A percentile compares a stretch with the other conserved stretches of the same genome.
These are phyloP conservation scores for Mimumesa dahlbomi DNA, from an alignment of 2,888 invertebrate species.

Conservation along the genomic window DNA sequence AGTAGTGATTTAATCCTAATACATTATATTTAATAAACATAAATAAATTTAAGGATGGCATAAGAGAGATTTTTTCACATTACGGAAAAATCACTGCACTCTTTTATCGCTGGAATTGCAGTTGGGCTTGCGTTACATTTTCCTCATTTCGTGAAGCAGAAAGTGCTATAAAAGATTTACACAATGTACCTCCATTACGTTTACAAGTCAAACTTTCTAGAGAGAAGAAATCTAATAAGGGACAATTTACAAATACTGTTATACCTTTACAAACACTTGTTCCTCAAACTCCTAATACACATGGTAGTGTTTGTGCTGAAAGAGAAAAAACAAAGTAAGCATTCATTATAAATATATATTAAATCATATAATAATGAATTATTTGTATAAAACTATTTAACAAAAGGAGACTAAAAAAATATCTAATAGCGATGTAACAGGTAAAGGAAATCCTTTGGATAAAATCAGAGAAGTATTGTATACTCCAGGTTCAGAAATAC, in stretches of 20 bases:
- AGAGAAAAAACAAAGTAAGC: slow-evolving; percentile 27
- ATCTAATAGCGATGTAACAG: slow-evolving; percentile 15
- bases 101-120: slow-evolving; percentile 43
- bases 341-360: neutral
- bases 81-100: slow-evolving; percentile 61
- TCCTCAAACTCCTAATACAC: neutral
- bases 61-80: slow-evolving; percentile 61
- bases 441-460: slow-evolving; percentile 16
- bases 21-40: neutral
- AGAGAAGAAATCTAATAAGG: slow-evolving; percentile 24
- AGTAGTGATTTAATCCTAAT: neutral
- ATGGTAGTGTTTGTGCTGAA: too few species aligned
- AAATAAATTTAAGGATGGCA: slow-evolving; percentile 59
- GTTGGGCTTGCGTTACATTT: slow-evolving; percentile 70
- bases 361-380: neutral
- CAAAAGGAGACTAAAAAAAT: neutral
- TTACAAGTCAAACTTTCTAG: slow-evolving; percentile 67
- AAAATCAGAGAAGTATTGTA: neutral
- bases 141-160: slow-evolving; percentile 69
- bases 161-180: slow-evolving; percentile 66
- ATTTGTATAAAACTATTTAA: neutral
- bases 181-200: slow-evolving; percentile 65
- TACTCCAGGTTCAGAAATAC: neutral
- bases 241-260: neutral
- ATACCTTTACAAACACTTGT: neutral